A percentile compares a stretch with the other conserved stretches of the same genome.
Evolutionary conservation across 2,113 vertebrate genomes (phyloP).

Genomic region (Sceloporus tristichus): DNA sequence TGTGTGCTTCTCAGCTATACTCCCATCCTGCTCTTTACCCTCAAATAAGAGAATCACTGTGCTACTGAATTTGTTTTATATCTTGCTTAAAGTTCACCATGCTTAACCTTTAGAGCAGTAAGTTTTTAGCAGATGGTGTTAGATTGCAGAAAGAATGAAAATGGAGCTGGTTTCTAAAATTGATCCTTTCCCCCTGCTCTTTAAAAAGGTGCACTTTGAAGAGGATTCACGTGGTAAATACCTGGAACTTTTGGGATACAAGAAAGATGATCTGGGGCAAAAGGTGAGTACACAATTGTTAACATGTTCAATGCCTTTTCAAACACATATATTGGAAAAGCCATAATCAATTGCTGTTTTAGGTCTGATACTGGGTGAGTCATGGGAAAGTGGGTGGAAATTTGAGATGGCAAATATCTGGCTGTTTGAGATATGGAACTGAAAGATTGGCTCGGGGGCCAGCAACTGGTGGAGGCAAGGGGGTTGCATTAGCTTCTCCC

Average conservation of each 20-base stretch:
- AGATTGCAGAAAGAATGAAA: constrained; percentile 13
- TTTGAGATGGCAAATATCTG: neutral
- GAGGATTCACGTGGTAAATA: constrained; percentile 90
- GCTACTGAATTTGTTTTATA: neutral
- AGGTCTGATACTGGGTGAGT: neutral
- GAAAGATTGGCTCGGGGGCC: too few relatives aligned
- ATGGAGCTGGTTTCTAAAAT: constrained; percentile 13
- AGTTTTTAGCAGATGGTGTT: neutral
- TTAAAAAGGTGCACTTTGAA: constrained; percentile 89
- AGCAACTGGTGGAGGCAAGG: too few relatives aligned
- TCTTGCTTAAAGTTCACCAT: neutral
- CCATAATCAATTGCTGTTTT: neutral
- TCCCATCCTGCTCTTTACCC: neutral
- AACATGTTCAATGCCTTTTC: constrained; percentile 1
- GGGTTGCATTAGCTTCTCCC: too few relatives aligned
- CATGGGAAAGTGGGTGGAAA: neutral
- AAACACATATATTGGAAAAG: neutral
- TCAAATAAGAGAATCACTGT: too few relatives aligned
- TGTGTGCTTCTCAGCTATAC: neutral
- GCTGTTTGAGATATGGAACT: neutral
- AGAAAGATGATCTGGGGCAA: constrained; percentile 87
- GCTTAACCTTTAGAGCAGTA: too few relatives aligned
- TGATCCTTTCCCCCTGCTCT: constrained; percentile 6
- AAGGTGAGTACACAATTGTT: constrained; percentile 81
- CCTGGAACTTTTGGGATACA: constrained; percentile 93